Evolutionary conservation across 2,797 vertebrate genomes (phyloP), one percentile per base, ranked within the genome.

Genomic region (Lepidocolaptes lacrymiger): DNA sequence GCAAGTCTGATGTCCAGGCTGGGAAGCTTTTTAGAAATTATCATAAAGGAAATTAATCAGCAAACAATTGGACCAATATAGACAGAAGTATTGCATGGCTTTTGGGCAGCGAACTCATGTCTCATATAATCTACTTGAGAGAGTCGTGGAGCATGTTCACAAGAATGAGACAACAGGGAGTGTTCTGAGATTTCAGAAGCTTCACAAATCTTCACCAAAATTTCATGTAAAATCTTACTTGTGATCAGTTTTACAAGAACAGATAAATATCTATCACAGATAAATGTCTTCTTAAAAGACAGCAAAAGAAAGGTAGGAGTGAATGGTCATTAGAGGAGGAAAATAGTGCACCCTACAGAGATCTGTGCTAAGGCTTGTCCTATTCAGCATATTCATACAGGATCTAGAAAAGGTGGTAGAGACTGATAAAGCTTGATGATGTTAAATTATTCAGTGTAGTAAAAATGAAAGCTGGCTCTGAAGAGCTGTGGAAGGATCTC

Each of bases 381-480:
- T 75, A 27, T 66, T 90, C 80, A 72, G 46, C 39, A 44, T 77
- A 76, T 81, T 95, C 82, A 44, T 81, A 66, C 21, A 90, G 76
- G 66, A 95, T 95, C 96, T 96, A 95, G 91, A 96, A 94, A 96
- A 95, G 73, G 89, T 91, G 88, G 91, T 88, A 55, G 76, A 86
- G 80, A n/a, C 90, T 88, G 95, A 95, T 97, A 95, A 95, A 95
- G 69, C 85, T 88, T 90, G 90, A 90, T 72, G 83, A 59, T 93
- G 69, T 86, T 96, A 91, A 97, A 96, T 95, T 97, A 95, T 95
- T 95, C 94, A 90, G 76, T 69, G 85, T 79, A 93, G 93, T 85
- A 94, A 94, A 96, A 95, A 86, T 90, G 90, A 94, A 95, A 96
- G 48, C 90, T 94, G 83, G 51, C 81, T 94, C 79, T 89, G 85